Conservation (phyloP, 2,888 invertebrate genomes). For the Scaptomyza tumidula region DNA sequence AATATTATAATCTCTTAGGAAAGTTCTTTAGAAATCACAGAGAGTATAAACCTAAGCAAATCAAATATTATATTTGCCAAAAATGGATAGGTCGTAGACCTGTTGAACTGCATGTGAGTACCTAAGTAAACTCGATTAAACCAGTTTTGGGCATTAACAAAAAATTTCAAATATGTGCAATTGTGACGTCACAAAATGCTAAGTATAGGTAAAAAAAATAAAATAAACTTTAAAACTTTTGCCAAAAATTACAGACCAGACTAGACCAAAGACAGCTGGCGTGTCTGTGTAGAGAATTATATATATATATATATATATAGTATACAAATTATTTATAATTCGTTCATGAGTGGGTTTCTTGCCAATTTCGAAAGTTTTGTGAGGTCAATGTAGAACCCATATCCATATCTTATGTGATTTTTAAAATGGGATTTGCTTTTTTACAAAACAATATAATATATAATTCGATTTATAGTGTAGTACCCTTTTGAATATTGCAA, state of each 20-base stretch:
- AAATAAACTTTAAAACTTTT: background rate
- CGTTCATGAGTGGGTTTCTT: constrained; percentile 22
- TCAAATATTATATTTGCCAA: background rate
- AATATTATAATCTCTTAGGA: background rate
- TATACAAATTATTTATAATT: constrained; percentile 53
- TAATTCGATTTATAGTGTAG: background rate
- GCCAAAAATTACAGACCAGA: constrained; percentile 28
- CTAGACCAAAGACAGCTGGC: constrained; percentile 50
- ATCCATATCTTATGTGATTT: constrained; percentile 1
- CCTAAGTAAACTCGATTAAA: constrained; percentile 41
- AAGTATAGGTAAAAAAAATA: constrained; percentile 27
- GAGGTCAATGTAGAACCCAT: constrained; percentile 30
- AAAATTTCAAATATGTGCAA: constrained; percentile 22
- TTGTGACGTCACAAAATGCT: constrained; percentile 47
- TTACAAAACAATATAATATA: background rate
- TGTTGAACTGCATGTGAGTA: constrained; percentile 6
- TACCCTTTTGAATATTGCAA: constrained; percentile 8
- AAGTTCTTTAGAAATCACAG: background rate
- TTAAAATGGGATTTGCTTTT: constrained; percentile 7
- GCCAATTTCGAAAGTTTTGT: constrained; percentile 32
- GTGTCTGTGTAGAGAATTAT: constrained; percentile 10
- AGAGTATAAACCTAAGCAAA: background rate
- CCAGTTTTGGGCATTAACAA: constrained; percentile 45
- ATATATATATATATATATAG: constrained; percentile 11
- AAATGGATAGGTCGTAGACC: constrained; percentile 7